Evolutionary conservation across 2,888 invertebrate species (phyloP).

Genomic region (Glyphotaelius pellucidus): DNA sequence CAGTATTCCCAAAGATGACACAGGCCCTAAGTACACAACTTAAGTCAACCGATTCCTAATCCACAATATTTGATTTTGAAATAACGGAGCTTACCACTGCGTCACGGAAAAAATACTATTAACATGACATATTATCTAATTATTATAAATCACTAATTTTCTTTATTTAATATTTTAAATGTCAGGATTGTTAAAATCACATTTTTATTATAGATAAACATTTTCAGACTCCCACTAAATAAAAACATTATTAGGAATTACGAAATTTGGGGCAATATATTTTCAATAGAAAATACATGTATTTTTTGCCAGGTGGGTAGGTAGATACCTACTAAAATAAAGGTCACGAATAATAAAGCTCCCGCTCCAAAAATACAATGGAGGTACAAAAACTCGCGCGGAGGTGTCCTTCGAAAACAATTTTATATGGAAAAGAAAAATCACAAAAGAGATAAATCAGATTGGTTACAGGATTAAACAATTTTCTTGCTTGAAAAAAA

Average conservation of each 20-base stretch:
- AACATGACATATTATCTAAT: too few relatives aligned
- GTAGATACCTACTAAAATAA: not conserved
- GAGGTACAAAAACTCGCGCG: not conserved
- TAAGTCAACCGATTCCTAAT: too few relatives aligned
- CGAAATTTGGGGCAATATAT: not conserved
- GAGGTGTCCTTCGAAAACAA: not conserved
- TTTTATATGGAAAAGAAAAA: not conserved
- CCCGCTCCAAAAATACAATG: not conserved
- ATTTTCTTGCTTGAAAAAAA: too few relatives aligned
- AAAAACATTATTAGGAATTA: not conserved
- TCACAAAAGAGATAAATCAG: not conserved
- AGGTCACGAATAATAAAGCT: not conserved
- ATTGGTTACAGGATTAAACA: not conserved
- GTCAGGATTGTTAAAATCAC: too few relatives aligned
- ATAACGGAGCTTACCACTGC: too few relatives aligned
- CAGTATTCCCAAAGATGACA: too few relatives aligned
- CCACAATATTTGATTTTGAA: too few relatives aligned
- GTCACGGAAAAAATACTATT: too few relatives aligned
- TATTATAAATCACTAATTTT: too few relatives aligned
- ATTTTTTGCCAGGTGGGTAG: not conserved
- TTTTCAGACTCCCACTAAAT: not conserved
- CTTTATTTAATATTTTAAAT: too few relatives aligned
- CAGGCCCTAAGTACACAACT: too few relatives aligned
- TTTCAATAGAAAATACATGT: not conserved
- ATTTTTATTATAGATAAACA: not conserved